Base-by-base conservation (phyloP, 2,113 vertebrate genomes). In the Mormoops blainvillei region DNA sequence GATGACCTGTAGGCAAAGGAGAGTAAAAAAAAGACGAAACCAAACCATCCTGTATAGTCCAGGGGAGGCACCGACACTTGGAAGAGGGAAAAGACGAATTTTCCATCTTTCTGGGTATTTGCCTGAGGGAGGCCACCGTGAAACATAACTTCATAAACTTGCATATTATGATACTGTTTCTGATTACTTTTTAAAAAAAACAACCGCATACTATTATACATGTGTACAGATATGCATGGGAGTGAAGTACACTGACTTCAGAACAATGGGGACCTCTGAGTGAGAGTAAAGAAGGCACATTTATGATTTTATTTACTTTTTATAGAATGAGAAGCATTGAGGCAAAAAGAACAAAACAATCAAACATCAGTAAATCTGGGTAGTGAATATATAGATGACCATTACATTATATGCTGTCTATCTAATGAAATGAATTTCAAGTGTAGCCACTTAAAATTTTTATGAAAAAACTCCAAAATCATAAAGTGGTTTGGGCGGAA, bases 231-330 rank as follows among this genome's bases (percentile, higher is more conserved):
- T 15, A 5, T 45, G n/a, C 31, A 8, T 14, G 22, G 18, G 16
- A 38, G 31, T 43, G 26, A 56, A 1, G 2, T 0, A 11, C 36
- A 38, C 1, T 15, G 16, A 33, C 1, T 43, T 36, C 36, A 7
- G 26, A 41, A 86, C 1, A 9, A 31, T 2, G 4, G 52, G 12
- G 31, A 8, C 7, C 38, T 88, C 70, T 38, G 11, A 3, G 28
- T 52, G 5, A 33, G 38, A 38, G 6, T 24, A 38, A n/a, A 52
- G 10, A 26, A 2, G 45, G 11, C 2, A 6, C 9, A 41, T 65
- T 26, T 22, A n/a, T 12, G 12, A 26, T 76, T 87, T 38, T 28
- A 70, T 63, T 77, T 91, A 31, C 89, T 52, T 81, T 83, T 58
- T 87, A 43, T 45, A 33, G 36, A 65, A 52, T 7, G 20, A 56